phyloP scores from a whole-genome alignment of 2,888 invertebrate genomes.

The Agriopis marginaria region DNA sequence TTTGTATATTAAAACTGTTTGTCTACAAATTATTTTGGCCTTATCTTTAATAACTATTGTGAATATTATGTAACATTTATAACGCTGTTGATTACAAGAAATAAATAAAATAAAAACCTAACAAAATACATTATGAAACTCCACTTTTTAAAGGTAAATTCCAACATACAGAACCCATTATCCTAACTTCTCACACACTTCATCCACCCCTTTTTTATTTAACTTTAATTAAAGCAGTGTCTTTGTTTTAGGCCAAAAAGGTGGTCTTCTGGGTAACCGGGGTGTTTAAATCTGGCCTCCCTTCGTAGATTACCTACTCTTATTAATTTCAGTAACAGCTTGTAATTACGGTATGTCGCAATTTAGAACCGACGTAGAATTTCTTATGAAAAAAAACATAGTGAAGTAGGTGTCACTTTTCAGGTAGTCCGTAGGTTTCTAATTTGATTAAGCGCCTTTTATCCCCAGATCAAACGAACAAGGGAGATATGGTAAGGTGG shows the following conservation, averaged over 20 bases:
- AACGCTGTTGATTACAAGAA: too few relatives aligned
- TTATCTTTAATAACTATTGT: too few relatives aligned
- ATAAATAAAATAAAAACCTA: too few relatives aligned
- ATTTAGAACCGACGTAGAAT: constrained; percentile 12
- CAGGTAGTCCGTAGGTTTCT: too few relatives aligned
- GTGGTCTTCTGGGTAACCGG: constrained; percentile 40
- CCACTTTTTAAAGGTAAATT: not conserved
- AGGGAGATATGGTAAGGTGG: too few relatives aligned
- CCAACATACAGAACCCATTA: constrained; percentile 24
- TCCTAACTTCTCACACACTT: not conserved
- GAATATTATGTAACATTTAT: too few relatives aligned
- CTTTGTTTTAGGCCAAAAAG: constrained; percentile 56
- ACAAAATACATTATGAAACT: too few relatives aligned
- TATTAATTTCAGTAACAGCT: constrained; percentile 31
- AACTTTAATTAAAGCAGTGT: constrained; percentile 62
- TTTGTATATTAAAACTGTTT: too few relatives aligned
- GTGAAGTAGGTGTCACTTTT: not conserved
- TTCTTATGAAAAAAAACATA: not conserved
- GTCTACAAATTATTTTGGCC: too few relatives aligned
- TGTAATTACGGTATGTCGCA: constrained; percentile 25
- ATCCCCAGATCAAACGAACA: too few relatives aligned
- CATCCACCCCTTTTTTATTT: constrained; percentile 52
- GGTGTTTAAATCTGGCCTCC: constrained; percentile 36
- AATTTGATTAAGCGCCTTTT: too few relatives aligned
- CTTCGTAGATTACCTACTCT: constrained; percentile 30